A percentile compares a stretch with the other conserved stretches of the same genome.
Conservation (phyloP, 2,113 vertebrate species). For the Dipodomys spectabilis region DNA sequence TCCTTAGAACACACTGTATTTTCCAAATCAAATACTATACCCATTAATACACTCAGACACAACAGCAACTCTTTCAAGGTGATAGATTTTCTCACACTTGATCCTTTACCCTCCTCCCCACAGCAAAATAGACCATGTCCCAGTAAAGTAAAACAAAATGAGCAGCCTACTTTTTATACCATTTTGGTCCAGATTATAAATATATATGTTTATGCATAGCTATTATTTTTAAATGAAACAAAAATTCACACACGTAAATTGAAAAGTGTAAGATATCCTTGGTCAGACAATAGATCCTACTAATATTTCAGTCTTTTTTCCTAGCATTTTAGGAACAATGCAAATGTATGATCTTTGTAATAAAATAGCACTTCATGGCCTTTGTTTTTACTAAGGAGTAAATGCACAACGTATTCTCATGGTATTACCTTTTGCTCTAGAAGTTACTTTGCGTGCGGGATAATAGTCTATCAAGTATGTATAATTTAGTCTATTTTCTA, state of each 20-base stretch:
- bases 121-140: not conserved
- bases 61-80: conserved; percentile 32
- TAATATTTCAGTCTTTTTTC: not conserved
- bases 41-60: not conserved
- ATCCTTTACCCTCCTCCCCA: not conserved
- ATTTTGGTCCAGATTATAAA: not conserved
- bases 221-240: conserved; percentile 1
- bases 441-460: conserved; percentile 23
- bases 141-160: no score
- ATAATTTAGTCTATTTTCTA: not conserved
- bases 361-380: not conserved
- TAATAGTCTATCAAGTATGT: not conserved
- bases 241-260: not conserved
- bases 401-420: not conserved
- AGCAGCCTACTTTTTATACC: not conserved
- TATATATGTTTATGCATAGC: not conserved
- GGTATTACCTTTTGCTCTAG: not conserved
- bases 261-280: not conserved
- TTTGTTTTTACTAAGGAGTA: not conserved
- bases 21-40: not conserved
- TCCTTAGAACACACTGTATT: conserved; percentile 24
- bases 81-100: conserved; percentile 8
- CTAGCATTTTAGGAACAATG: not conserved
- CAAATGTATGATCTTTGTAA: not conserved
- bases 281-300: not conserved